A percentile compares a stretch with the other conserved stretches of the same genome.
phyloP scores from a whole-genome alignment of 2,797 vertebrate genomes.

The Diplodus sargus region DNA sequence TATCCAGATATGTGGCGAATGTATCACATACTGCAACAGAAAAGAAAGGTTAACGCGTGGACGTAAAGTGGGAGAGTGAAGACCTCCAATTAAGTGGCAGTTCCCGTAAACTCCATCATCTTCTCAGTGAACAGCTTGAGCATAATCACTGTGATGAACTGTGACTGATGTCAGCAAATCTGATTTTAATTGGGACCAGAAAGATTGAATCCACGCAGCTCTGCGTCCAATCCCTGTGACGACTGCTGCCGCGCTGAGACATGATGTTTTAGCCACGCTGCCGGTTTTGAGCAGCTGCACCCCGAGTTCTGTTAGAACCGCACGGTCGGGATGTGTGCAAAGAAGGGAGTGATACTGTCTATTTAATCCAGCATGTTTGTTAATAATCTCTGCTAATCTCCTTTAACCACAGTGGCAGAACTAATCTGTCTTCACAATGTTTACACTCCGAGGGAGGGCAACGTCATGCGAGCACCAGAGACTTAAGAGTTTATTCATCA shows the following conservation, averaged over 20 bases:
- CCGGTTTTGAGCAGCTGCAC: slow-evolving; percentile 43
- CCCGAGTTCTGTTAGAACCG: slow-evolving; percentile 50
- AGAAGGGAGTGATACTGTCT: slow-evolving; percentile 68
- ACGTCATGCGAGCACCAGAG: slow-evolving; percentile 57
- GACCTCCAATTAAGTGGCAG: slow-evolving; percentile 77
- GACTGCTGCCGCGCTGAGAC: slow-evolving; percentile 42
- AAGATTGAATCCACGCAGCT: slow-evolving; percentile 83
- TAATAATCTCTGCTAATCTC: slow-evolving; percentile 84
- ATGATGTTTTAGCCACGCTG: slow-evolving; percentile 36
- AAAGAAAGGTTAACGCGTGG: slow-evolving; percentile 40
- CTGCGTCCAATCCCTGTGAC: slow-evolving; percentile 57
- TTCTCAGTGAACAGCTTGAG: slow-evolving; percentile 86
- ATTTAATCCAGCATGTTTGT: slow-evolving; percentile 79
- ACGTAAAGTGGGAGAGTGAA: slow-evolving; percentile 53
- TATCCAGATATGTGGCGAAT: slow-evolving; percentile 16
- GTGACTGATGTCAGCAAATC: slow-evolving; percentile 90
- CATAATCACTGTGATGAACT: slow-evolving; percentile 88
- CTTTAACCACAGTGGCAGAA: slow-evolving; percentile 77
- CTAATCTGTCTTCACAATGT: slow-evolving; percentile 78
- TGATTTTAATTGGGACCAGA: slow-evolving; percentile 87
- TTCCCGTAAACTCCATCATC: slow-evolving; percentile 87
- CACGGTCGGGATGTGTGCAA: slow-evolving; percentile 42
- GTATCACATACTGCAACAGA: slow-evolving; percentile 1
- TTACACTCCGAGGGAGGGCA: slow-evolving; percentile 70
- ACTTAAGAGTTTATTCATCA: slow-evolving; percentile 66